Base-by-base conservation (phyloP, 2,888 invertebrate species). In the Ochropacha duplaris region DNA sequence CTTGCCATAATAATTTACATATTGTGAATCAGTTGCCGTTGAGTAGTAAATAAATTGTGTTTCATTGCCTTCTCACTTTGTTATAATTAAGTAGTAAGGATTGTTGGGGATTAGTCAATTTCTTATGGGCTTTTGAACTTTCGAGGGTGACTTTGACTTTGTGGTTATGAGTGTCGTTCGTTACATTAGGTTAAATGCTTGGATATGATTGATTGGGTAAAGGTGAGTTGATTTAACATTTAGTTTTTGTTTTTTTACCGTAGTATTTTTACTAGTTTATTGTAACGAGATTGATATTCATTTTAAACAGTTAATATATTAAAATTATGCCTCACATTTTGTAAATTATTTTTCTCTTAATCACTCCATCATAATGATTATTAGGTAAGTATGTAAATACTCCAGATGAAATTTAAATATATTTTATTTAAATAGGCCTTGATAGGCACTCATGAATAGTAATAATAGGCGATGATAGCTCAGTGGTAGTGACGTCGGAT, bases 51-150 rank as follows among this genome's bases (percentile, higher is more conserved):
- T 88, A 88, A 89, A 89, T 89, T 79, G 83, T 76, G 78, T 88
- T 90, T 89, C 87, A 82, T 86, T 88, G 82, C 81, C 79, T 90
- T 89, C 88, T 86, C 87, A 85, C 88, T 81, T 85, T 72, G 62
- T 69, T 71, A 74, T 86, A 82, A 87, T 86, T 85, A 82, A 83
- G 76, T 74, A 69, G 80, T 81, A 72, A 69, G 68, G 68, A 69
- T 44, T 44, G 14, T 19, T 44, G 19, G 6, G 19, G 44, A 44
- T 44, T 19, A 69, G 31, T 31, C 31, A 12, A 31, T 12, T 31
- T 31, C 2, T 31, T 31, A 12, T 8, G 8, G 31, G 26, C 56
- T 24, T 52, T 65, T 66, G 69, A 70, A 68, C 70, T 57, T 60
- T 58, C 64, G 22, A 31, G 56, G 19, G 19, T 54, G 50, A 22